These are phyloP conservation scores for Pluvialis apricaria DNA, from an alignment of 2,113 vertebrate species.

Conservation along the genomic window DNA sequence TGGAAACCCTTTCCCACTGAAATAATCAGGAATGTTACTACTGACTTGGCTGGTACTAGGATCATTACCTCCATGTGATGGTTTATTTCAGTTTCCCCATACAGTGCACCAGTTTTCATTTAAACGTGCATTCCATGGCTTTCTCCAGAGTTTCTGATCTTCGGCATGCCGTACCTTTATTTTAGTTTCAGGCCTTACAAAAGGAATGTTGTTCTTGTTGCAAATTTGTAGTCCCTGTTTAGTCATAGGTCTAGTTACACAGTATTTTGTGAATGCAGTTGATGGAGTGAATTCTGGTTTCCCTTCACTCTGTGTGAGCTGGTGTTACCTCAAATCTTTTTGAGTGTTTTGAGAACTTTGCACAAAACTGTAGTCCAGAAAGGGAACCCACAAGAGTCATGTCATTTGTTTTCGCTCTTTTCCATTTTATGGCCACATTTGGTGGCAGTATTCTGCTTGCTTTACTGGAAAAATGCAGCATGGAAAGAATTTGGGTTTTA, in stretches of 20 bases:
- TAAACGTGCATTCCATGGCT: not conserved
- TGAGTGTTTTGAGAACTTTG: not conserved
- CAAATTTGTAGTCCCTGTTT: not conserved
- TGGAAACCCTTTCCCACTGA: not conserved
- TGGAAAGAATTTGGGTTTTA: slow-evolving; percentile 23
- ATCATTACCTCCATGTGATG: not conserved
- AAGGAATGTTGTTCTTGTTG: not conserved
- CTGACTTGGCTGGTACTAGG: not conserved
- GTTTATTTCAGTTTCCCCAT: not conserved
- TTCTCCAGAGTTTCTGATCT: not conserved
- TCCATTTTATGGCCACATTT: not conserved
- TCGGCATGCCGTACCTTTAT: not conserved
- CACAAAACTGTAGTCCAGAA: not conserved
- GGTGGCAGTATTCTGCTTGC: not conserved
- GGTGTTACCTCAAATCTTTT: not conserved
- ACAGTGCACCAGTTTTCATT: not conserved
- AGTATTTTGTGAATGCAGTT: rapidly evolving
- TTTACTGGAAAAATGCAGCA: slow-evolving; percentile 19
- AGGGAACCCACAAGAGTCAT: not conserved
- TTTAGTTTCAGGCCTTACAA: not conserved
- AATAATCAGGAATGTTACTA: not conserved
- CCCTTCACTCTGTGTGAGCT: not conserved
- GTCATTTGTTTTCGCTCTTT: not conserved
- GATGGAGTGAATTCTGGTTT: not conserved
- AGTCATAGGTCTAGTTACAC: not conserved